Percentiles rank a stretch among this genome's conserved stretches.
Conservation (phyloP, 1,140 invertebrate species). For the Pogonognathellus flavescens region DNA sequence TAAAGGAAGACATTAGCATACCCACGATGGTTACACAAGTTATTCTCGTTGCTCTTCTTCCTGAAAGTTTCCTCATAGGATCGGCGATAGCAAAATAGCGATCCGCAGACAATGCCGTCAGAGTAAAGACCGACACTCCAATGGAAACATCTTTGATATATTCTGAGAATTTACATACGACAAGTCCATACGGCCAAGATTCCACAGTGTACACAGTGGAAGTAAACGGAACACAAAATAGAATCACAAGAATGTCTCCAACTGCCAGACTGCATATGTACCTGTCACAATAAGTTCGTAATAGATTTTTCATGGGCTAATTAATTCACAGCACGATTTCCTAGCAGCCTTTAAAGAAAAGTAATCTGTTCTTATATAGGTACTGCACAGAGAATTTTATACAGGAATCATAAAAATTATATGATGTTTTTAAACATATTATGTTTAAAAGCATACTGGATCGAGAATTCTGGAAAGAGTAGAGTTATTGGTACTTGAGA, state of each 20-base stretch:
- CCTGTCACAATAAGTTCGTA: slow-evolving; percentile 10
- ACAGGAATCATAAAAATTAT: too few species aligned
- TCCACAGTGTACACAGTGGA: slow-evolving; percentile 76
- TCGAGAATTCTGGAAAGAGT: too few species aligned
- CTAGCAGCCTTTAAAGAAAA: too few species aligned
- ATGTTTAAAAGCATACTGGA: too few species aligned
- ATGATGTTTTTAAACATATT: too few species aligned
- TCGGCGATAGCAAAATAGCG: slow-evolving; percentile 88
- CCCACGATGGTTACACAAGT: slow-evolving; percentile 79
- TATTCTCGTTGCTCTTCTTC: slow-evolving; percentile 77
- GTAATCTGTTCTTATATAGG: too few species aligned
- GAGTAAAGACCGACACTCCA: slow-evolving; percentile 92
- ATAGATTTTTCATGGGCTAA: background rate
- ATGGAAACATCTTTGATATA: slow-evolving; percentile 90
- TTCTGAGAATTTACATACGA: slow-evolving; percentile 85
- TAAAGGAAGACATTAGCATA: slow-evolving; percentile 14
- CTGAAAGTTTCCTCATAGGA: slow-evolving; percentile 79
- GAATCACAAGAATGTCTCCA: slow-evolving; percentile 84
- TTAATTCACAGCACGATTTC: too few species aligned
- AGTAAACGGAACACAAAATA: slow-evolving; percentile 84
- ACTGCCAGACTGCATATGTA: slow-evolving; percentile 86
- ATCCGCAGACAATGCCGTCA: slow-evolving; percentile 90
- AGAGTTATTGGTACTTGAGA: too few species aligned
- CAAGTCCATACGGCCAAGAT: slow-evolving; percentile 85
- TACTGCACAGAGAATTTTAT: too few species aligned